Conservation (phyloP, 2,797 vertebrate genomes). For the Sebastes hubbsi region DNA sequence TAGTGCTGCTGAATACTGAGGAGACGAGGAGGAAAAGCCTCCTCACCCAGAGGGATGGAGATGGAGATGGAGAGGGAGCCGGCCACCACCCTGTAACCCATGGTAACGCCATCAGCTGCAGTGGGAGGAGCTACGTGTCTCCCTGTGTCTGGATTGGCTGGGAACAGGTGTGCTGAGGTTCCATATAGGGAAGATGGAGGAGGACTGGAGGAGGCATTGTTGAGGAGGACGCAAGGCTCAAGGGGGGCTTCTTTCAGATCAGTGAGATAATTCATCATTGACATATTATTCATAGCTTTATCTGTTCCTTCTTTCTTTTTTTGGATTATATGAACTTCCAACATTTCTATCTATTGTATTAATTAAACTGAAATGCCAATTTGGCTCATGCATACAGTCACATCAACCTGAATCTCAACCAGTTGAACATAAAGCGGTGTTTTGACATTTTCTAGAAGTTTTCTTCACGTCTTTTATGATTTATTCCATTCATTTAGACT, state of each 20-base stretch:
- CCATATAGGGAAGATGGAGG: constrained; percentile 62
- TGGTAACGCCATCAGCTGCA: constrained; percentile 78
- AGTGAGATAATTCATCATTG: not conserved
- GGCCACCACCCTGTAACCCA: constrained; percentile 81
- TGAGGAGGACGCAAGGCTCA: not conserved
- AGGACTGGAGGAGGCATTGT: constrained; percentile 29
- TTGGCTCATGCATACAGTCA: not conserved
- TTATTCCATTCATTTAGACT: no score
- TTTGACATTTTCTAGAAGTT: no score
- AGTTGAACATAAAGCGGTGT: not conserved
- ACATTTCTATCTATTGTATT: not conserved
- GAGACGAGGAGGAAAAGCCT: constrained; percentile 36
- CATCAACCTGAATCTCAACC: not conserved
- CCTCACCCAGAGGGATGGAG: constrained; percentile 38
- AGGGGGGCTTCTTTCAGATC: not conserved
- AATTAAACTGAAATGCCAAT: not conserved
- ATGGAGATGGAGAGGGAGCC: constrained; percentile 39
- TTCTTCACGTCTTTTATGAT: no score
- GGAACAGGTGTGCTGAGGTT: constrained; percentile 79
- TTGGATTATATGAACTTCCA: not conserved
- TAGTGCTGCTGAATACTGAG: constrained; percentile 8
- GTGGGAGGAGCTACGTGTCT: constrained; percentile 69
- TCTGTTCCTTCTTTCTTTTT: not conserved
- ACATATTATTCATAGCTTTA: not conserved
- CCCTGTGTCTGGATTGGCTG: constrained; percentile 72